Percentiles rank a stretch among this genome's conserved stretches.
phyloP scores from a whole-genome alignment of 2,888 invertebrate genomes.

The Ectobius pallidus region DNA sequence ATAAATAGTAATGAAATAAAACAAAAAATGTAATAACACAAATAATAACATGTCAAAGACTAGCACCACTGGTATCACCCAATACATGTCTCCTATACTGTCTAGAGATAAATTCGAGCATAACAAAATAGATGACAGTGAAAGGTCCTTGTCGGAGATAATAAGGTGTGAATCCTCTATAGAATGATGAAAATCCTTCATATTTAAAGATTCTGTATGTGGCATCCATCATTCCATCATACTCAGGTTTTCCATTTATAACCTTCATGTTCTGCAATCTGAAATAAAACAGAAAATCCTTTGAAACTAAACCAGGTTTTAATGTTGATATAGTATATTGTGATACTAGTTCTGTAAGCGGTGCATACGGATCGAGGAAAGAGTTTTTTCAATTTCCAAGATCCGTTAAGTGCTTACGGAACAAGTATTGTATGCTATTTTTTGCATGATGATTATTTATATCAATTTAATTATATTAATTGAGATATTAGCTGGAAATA shows the following conservation, averaged over 20 bases:
- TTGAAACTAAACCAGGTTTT: too few species aligned
- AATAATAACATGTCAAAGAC: neutral
- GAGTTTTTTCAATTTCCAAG: too few species aligned
- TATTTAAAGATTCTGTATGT: slow-evolving; percentile 76
- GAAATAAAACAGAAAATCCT: neutral
- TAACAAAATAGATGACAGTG: slow-evolving; percentile 96
- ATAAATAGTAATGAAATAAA: neutral
- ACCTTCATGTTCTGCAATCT: slow-evolving; percentile 96
- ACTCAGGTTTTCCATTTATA: slow-evolving; percentile 86
- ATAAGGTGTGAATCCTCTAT: slow-evolving; percentile 99
- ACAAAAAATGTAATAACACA: neutral
- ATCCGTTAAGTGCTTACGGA: too few species aligned
- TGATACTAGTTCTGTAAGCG: too few species aligned
- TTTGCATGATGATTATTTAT: too few species aligned
- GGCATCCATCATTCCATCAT: slow-evolving; percentile 81
- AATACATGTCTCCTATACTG: slow-evolving; percentile 62
- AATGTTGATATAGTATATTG: too few species aligned
- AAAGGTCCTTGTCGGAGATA: slow-evolving; percentile 96
- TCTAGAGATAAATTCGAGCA: slow-evolving; percentile 92
- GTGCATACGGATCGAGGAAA: too few species aligned
- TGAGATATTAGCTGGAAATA: too few species aligned
- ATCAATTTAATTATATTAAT: too few species aligned
- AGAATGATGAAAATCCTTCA: slow-evolving; percentile 92
- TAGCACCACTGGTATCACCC: neutral
- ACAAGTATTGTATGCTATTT: too few species aligned